Base-by-base conservation (phyloP, 1,140 invertebrate genomes). In the Cherax destructor region DNA sequence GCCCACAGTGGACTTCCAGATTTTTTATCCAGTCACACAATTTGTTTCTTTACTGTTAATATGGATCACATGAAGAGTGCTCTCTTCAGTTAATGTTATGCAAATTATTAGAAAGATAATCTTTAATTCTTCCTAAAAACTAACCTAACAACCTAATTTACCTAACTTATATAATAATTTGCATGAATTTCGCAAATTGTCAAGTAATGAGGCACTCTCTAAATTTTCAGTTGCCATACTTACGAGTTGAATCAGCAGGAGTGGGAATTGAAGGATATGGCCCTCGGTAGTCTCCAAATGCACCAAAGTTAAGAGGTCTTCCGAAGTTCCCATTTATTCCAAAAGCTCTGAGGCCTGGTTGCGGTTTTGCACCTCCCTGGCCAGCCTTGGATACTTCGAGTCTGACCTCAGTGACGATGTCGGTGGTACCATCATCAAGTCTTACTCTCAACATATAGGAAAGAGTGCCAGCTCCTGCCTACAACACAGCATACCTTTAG, bases 401-500 rank as follows among this genome's bases (percentile, higher is more conserved):
- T 77, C 84, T 78, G n/a, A 87, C 79, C 49, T 78, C 91, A 1
- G 61, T 59, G 47, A 72, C 49, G 10, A 85, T n/a, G 9, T 50
- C 77, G 2, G 77, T 69, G 69, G 61, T 30, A 6, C 91, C 85
- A 52, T 92, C 91, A 18, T 52, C 50, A 11, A 78, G 49, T 61
- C 69, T 52, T 50, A 92, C 85, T 21, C 84, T 41, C 47, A 92
- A 18, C 24, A 92, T 87, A 79, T 83, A 92, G 49, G 3, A 52
- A 16, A 10, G 11, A 1, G 4, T 10, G 4, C 80, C 65, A 24
- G 30, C 5, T 56, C 52, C 52, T 6, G 50, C 79, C 79, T 81
- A 52, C 21, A 80, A 30, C 47, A 41, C 11, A 76, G 21, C 10
- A 41, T 41, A 69, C 13, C n/a, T 18, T 18, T 18, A 18, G 13